Evolutionary conservation across 2,888 invertebrate species (phyloP).

Genomic region (Nymphalis c-album): DNA sequence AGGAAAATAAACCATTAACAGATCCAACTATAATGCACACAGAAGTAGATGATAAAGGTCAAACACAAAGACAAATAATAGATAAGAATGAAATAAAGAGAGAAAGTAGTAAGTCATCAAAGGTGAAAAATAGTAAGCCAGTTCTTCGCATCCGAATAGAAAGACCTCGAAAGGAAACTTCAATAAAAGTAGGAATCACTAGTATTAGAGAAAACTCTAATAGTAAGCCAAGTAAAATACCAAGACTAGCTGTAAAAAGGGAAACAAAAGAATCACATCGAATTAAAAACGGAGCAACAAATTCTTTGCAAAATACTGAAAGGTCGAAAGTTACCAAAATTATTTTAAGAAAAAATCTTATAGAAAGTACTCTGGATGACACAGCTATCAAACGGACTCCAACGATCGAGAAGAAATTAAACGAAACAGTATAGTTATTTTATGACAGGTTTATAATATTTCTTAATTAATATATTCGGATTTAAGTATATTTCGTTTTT

Average conservation of each 20-base stretch:
- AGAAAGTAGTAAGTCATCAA: not conserved
- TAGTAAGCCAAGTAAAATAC: slow-evolving; percentile 52
- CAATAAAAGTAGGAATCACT: slow-evolving; percentile 43
- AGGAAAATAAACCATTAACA: not conserved
- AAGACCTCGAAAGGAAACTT: slow-evolving; percentile 40
- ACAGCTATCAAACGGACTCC: slow-evolving; percentile 33
- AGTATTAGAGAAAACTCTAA: slow-evolving; percentile 30
- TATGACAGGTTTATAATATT: too few species aligned
- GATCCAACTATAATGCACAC: not conserved
- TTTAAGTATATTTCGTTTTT: too few species aligned
- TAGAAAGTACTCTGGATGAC: slow-evolving; percentile 33
- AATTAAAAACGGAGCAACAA: not conserved
- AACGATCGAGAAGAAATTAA: slow-evolving; percentile 35
- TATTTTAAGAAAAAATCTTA: slow-evolving; percentile 15
- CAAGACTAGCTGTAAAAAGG: slow-evolving; percentile 43
- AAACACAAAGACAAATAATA: slow-evolving; percentile 7
- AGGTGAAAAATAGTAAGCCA: slow-evolving; percentile 33
- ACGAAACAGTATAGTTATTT: slow-evolving; percentile 27
- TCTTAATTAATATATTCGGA: too few species aligned
- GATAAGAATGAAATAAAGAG: not conserved
- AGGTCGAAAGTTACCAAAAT: slow-evolving; percentile 6
- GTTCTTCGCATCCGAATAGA: slow-evolving; percentile 53
- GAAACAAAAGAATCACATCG: slow-evolving; percentile 12
- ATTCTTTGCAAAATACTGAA: not conserved
- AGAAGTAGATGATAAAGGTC: not conserved